Evolutionary conservation across 2,113 vertebrate species (phyloP), one percentile per base, ranked within the genome.

Genomic region (Albula goreensis): DNA sequence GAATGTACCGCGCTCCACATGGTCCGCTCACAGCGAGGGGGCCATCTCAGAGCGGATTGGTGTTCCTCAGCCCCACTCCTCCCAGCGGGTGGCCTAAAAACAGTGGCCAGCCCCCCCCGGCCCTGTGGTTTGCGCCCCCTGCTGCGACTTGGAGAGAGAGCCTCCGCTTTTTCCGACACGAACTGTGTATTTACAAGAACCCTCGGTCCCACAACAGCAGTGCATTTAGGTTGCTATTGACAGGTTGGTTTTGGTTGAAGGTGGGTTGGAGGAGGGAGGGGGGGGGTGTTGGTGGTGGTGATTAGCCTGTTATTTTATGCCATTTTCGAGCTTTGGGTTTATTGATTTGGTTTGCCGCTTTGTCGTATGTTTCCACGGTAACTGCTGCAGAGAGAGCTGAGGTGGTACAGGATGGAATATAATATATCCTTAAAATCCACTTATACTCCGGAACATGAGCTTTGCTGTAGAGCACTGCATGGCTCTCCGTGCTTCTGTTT

Each of bases 391-490:
- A 6, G 66, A 86, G 82, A 88, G 87, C 80, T 86, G 80, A 85
- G 89, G 85, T 89, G 4, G 53, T 86, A 89, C 90, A 89, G 90
- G 91, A 92, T 86, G 85, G 70, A 90, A 85, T 91, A 92, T 92
- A 93, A 95, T 93, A 94, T 81, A 89, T 89, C 66, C 70, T 85
- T 88, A 81, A 92, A 93, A 94, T 95, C 91, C 85, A 92, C 93
- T 93, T 90, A 89, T 83, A 89, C 92, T 90, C 90, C 88, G 88
- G 89, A 85, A 70, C 74, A 86, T 88, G 91, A 91, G 53, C 11
- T 74, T n/a, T 74, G n/a, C n/a, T n/a, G 22, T 7, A 5, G 70
- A 31, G 70, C 70, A 74, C 17, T 66, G 60, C 5, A 15, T 8
- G 6, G 3, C 3, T 13, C 3, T 60, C 89, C 91, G 83, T 88